phyloP scores from a whole-genome alignment of 2,888 invertebrate species.

The Lissonota sp. region DNA sequence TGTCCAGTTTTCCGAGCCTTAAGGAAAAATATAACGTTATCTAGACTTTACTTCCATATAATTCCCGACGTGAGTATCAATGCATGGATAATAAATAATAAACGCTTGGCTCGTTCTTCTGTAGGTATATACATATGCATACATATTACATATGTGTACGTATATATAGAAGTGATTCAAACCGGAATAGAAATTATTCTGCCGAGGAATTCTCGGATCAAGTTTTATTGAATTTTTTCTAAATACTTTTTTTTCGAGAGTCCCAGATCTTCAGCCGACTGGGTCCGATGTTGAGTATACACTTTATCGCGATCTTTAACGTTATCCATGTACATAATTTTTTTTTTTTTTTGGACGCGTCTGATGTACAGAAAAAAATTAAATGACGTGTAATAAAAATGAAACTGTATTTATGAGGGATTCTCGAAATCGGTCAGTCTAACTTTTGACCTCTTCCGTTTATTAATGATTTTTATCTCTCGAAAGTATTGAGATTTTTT shows the following conservation, averaged over 20 bases:
- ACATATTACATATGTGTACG: background rate
- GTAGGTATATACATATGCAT: background rate
- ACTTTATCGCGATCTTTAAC: background rate
- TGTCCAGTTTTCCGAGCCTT: constrained; percentile 2
- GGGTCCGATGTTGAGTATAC: constrained; percentile 43
- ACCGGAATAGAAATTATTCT: constrained; percentile 53
- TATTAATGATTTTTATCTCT: no score
- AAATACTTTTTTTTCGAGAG: constrained; percentile 14
- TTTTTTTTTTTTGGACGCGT: background rate
- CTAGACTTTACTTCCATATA: constrained; percentile 22
- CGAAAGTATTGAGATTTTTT: no score
- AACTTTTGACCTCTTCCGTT: no score
- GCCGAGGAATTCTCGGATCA: constrained; percentile 34
- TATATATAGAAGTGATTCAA: constrained; percentile 16
- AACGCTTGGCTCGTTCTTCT: constrained; percentile 41
- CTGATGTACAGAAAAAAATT: background rate
- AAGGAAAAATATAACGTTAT: constrained; percentile 40
- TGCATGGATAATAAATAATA: constrained; percentile 48
- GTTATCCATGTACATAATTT: background rate
- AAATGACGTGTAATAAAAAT: background rate
- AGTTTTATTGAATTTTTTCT: constrained; percentile 35
- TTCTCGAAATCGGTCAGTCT: no score
- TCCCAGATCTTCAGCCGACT: constrained; percentile 48
- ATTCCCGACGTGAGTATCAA: constrained; percentile 17
- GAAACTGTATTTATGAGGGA: background rate